phyloP scores from a whole-genome alignment of 2,113 vertebrate genomes.

The Uropsilus gracilis region DNA sequence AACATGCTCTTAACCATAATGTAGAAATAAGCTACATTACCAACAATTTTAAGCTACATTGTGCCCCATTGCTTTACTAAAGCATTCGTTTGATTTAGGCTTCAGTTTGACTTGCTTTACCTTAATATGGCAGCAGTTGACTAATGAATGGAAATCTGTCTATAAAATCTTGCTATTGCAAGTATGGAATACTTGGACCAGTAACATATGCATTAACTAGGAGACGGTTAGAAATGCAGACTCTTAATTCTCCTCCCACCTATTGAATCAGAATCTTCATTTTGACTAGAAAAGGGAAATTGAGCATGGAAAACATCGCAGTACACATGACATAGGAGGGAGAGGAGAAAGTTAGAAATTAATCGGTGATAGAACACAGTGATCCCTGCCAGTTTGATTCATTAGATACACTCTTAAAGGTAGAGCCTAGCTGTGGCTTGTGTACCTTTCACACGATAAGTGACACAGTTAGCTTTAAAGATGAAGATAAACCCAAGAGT shows the following conservation, averaged over 20 bases:
- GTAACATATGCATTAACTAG: not conserved
- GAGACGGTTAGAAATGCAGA: not conserved
- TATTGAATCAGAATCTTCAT: not conserved
- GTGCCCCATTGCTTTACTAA: not conserved
- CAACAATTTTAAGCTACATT: not conserved
- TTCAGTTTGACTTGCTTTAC: not conserved
- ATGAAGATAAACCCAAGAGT: not conserved
- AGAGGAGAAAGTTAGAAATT: not conserved
- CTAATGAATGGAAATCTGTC: not conserved
- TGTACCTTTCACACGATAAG: not conserved
- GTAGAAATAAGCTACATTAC: not conserved
- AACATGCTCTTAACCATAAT: not conserved
- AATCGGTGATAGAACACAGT: not conserved
- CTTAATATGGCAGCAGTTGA: not conserved
- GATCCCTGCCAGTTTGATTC: not conserved
- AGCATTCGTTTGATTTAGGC: constrained; percentile 31
- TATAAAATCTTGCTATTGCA: not conserved
- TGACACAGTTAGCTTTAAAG: constrained; percentile 25
- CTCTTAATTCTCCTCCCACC: not conserved
- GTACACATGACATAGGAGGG: not conserved
- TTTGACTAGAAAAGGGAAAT: not conserved
- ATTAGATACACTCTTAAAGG: not conserved
- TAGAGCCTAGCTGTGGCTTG: not conserved
- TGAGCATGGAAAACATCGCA: not conserved
- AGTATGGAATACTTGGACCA: not conserved